Percentiles rank a stretch among this genome's conserved stretches.
Evolutionary conservation across 53 echinoderm and acorn worm species (phyloP).

Genomic region (Astropecten irregularis): DNA sequence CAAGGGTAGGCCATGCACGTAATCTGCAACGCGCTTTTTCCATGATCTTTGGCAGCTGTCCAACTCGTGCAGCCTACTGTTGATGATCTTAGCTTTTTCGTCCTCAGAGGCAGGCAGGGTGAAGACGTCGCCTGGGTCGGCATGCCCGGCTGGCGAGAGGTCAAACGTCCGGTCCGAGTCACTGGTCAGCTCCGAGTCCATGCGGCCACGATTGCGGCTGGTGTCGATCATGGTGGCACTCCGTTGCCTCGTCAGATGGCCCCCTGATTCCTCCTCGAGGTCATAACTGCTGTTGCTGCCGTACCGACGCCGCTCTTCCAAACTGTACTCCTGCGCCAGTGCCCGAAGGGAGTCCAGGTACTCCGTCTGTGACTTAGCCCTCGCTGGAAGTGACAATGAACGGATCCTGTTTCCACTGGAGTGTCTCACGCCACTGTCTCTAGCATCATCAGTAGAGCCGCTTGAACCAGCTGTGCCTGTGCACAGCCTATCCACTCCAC

Average conservation of each 20-base stretch:
- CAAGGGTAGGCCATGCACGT: conserved; percentile 33
- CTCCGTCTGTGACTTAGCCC: conserved; percentile 8
- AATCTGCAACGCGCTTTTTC: conserved; percentile 41
- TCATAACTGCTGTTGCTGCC: not conserved
- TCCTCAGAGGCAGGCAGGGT: conserved; percentile 30
- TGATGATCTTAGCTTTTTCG: conserved; percentile 27
- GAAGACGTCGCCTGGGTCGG: conserved; percentile 9
- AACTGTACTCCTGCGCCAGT: conserved; percentile 16
- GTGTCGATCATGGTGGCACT: conserved; percentile 33
- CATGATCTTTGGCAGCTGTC: conserved; percentile 28
- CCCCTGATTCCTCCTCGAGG: not conserved
- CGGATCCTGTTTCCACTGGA: not conserved
- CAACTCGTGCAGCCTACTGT: conserved; percentile 27
- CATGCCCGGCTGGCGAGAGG: not conserved
- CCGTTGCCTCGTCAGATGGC: not conserved
- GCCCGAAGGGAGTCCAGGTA: conserved; percentile 37
- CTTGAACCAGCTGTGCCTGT: not conserved
- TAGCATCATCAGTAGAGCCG: conserved; percentile 5
- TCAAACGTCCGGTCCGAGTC: conserved; percentile 21
- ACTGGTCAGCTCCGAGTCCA: conserved; percentile 47
- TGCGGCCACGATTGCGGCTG: conserved; percentile 8
- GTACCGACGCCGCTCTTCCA: not conserved
- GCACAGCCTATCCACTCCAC: not conserved
- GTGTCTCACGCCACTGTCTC: not conserved
- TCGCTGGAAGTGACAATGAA: conserved; percentile 9